A percentile compares a stretch with the other conserved stretches of the same genome.
Evolutionary conservation across 64 coral and sea anemone species (phyloP).

Genomic region (Montipora sp.): DNA sequence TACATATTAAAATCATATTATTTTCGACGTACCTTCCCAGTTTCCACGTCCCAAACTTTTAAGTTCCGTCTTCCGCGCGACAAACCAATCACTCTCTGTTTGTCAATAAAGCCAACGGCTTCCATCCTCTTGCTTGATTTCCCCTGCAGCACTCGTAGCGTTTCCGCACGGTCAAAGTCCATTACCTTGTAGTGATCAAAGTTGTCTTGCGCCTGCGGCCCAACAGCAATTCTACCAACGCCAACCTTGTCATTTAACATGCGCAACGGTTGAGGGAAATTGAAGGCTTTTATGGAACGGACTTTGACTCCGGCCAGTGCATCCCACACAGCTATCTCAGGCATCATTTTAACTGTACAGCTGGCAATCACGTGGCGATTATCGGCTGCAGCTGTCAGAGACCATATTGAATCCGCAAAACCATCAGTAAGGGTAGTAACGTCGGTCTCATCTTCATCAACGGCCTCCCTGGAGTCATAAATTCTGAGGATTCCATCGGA

Average conservation of each 20-base stretch:
- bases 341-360: slow-evolving; percentile 23
- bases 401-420: slow-evolving; percentile 46
- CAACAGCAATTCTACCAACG: slow-evolving; percentile 37
- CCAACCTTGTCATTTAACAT: slow-evolving; percentile 34
- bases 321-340: slow-evolving; percentile 60
- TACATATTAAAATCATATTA: neutral
- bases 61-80: slow-evolving; percentile 55
- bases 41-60: slow-evolving; percentile 84
- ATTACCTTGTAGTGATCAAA: slow-evolving; percentile 78
- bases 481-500: slow-evolving; percentile 25
- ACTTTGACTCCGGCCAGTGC: slow-evolving; percentile 38
- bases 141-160: slow-evolving; percentile 68
- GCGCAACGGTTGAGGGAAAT: slow-evolving; percentile 30
- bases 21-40: slow-evolving; percentile 57
- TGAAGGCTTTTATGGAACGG: slow-evolving; percentile 16
- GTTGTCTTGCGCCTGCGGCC: slow-evolving; percentile 54
- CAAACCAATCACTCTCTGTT: slow-evolving; percentile 68
- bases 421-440: neutral
- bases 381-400: slow-evolving; percentile 10
- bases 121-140: slow-evolving; percentile 93
- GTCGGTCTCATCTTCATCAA: slow-evolving; percentile 43
- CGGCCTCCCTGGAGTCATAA: neutral
- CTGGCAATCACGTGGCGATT: slow-evolving; percentile 46
- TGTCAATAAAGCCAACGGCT: slow-evolving; percentile 85
- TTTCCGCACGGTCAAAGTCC: slow-evolving; percentile 70